These are phyloP conservation scores for Drosophila glabriapex DNA, from an alignment of 2,888 invertebrate genomes.

Conservation along the genomic window DNA sequence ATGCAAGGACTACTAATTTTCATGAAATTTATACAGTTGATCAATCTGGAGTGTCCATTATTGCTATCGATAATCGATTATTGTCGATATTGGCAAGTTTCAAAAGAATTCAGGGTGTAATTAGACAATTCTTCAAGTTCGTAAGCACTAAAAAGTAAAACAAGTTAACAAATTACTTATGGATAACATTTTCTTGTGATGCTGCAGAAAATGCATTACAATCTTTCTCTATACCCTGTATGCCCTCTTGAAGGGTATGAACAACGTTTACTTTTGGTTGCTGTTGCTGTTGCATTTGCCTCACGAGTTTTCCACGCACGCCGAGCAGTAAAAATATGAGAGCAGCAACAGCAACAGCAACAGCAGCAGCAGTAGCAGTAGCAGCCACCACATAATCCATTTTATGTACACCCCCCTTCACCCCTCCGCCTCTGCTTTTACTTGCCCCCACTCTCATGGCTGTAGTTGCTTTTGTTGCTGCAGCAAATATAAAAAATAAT, in stretches of 20 bases:
- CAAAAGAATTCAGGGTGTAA: too few species aligned
- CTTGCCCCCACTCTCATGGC: not conserved
- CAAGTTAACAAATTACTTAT: too few species aligned
- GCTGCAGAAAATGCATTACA: not conserved
- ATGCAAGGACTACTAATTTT: too few species aligned
- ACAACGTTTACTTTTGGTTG: constrained; percentile 42
- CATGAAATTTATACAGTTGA: too few species aligned
- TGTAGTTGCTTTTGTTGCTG: constrained; percentile 71
- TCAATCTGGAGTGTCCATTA: too few species aligned
- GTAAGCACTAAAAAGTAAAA: too few species aligned
- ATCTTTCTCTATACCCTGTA: not conserved
- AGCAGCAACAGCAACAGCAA: constrained; percentile 10
- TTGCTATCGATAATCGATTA: too few species aligned
- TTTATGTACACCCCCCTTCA: constrained; percentile 32
- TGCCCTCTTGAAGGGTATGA: not conserved
- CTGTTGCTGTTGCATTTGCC: constrained; percentile 23
- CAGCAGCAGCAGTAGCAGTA: constrained; percentile 19
- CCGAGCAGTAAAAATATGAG: constrained; percentile 49
- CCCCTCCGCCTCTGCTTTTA: not conserved
- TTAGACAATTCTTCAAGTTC: too few species aligned
- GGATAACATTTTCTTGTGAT: too few species aligned
- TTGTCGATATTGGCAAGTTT: too few species aligned
- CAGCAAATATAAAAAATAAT: constrained; percentile 78
- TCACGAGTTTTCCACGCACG: constrained; percentile 55
- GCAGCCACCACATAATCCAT: constrained; percentile 73